Base-by-base conservation (phyloP, 2,797 vertebrate species). In the Ispidina lecontei region DNA sequence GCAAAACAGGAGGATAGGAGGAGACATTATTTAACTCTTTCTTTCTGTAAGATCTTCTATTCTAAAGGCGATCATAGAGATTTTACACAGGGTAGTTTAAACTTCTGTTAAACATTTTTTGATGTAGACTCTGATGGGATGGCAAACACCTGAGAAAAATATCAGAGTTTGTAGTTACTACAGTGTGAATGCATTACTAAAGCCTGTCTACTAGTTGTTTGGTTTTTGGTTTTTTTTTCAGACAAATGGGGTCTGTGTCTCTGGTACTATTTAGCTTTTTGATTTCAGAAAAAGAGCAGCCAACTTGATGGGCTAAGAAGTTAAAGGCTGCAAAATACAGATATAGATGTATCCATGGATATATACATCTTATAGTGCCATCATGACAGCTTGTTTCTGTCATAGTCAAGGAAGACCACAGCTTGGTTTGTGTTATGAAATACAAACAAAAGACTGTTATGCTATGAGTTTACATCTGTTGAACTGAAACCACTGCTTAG, bases 151-250 rank as follows among this genome's bases (percentile, higher is more conserved):
- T 51, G 37, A 14, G 37, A 33, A 69, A 21, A 2, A 1, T 35
- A 11, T 58, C 14, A 13, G n/a, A 9, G 20, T 11, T 49, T 80
- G 56, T 71, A 63, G 28, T 64, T 37, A 9, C 11, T 71, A 0
- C 4, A 58, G 0, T 20, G 4, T 0, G 7, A 72, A 15, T 29
- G 16, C 23, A 10, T 56, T 67, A 1, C 28, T 22, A 6, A 39
- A 5, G 3, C 60, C 70, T 83, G 37, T 62, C 26, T 46, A 13
- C 29, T 52, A 65, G 25, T 44, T 82, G 14, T 39, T 28, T 19
- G 9, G 39, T 26, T 71, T 25, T 23, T 56, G 81, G 37, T 35
- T 26, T 71, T 25, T 23, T 54, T 84, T 43, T 59, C 67, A 62
- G 41, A 13, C 54, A 69, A 16, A 62, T 20, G 15, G 16, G 17